A percentile compares a stretch with the other conserved stretches of the same genome.
phyloP scores from a whole-genome alignment of 2,797 vertebrate genomes.

The Labroides dimidiatus region DNA sequence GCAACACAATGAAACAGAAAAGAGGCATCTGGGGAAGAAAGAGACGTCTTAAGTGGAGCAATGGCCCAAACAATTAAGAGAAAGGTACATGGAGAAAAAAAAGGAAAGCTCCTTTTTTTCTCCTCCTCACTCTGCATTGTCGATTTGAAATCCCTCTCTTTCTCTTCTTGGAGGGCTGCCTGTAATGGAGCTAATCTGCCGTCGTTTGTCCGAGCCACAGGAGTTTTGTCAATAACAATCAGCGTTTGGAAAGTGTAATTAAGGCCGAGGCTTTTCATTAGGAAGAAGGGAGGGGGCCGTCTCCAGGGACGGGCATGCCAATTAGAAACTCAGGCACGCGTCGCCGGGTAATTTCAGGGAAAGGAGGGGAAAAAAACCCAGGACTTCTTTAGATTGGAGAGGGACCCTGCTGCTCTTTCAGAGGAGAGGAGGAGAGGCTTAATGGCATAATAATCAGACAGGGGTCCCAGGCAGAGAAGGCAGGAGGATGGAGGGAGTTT shows the following conservation, averaged over 20 bases:
- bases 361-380: conserved; percentile 83
- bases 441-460: conserved; percentile 91
- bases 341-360: conserved; percentile 89
- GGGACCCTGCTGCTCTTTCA: conserved; percentile 87
- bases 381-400: conserved; percentile 89
- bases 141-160: conserved; percentile 85
- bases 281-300: conserved; percentile 86
- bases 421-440: conserved; percentile 83
- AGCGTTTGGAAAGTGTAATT: conserved; percentile 92
- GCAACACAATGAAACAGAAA: conserved; percentile 76
- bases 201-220: conserved; percentile 91
- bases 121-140: conserved; percentile 80
- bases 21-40: conserved; percentile 68
- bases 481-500: conserved; percentile 73
- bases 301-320: conserved; percentile 87
- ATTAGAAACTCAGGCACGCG: conserved; percentile 92
- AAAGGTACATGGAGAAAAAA: conserved; percentile 78
- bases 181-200: conserved; percentile 91
- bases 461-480: conserved; percentile 77
- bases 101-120: conserved; percentile 68
- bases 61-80: conserved; percentile 83
- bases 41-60: conserved; percentile 81
- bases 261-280: conserved; percentile 93
- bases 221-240: conserved; percentile 94
- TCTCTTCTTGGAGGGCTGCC: conserved; percentile 86